These are phyloP conservation scores for Drosophila meridiana DNA, from an alignment of 2,888 invertebrate genomes.

Conservation along the genomic window DNA sequence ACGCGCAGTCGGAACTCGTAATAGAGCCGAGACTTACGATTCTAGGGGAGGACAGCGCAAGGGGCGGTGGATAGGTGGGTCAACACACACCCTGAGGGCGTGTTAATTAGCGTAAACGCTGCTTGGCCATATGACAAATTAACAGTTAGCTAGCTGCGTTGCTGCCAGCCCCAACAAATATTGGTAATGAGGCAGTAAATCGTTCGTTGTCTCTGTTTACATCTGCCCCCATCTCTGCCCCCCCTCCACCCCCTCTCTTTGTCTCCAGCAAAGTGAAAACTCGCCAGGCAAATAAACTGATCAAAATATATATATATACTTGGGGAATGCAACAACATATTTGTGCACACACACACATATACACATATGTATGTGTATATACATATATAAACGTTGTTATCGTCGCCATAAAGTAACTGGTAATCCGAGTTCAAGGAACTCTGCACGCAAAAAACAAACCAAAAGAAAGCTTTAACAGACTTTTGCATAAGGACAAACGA, in stretches of 20 bases:
- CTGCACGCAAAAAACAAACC: slow-evolving; percentile 48
- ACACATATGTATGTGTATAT: neutral
- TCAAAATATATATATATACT: slow-evolving; percentile 17
- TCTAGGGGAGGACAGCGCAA: neutral
- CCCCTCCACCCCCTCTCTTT: neutral
- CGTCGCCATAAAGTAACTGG: slow-evolving; percentile 69
- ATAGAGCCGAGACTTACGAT: neutral
- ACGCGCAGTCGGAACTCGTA: slow-evolving; percentile 18
- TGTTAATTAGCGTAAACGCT: slow-evolving; percentile 46
- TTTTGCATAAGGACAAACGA: slow-evolving; percentile 62
- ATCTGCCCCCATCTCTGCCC: neutral
- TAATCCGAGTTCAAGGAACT: slow-evolving; percentile 68
- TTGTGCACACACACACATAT: neutral
- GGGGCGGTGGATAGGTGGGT: neutral
- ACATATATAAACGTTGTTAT: slow-evolving; percentile 32
- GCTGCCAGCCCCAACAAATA: slow-evolving; percentile 51
- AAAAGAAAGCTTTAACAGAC: slow-evolving; percentile 50
- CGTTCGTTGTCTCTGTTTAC: slow-evolving; percentile 41
- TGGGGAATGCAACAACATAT: slow-evolving; percentile 7
- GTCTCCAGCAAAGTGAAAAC: slow-evolving; percentile 48
- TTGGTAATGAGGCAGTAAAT: slow-evolving; percentile 68
- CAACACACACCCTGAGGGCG: slow-evolving; percentile 37
- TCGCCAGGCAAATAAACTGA: slow-evolving; percentile 22
- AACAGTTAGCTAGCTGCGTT: slow-evolving; percentile 32
- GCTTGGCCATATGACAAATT: slow-evolving; percentile 30